phyloP scores from a whole-genome alignment of 1,140 invertebrate genomes.

The Eriosoma lanigerum region DNA sequence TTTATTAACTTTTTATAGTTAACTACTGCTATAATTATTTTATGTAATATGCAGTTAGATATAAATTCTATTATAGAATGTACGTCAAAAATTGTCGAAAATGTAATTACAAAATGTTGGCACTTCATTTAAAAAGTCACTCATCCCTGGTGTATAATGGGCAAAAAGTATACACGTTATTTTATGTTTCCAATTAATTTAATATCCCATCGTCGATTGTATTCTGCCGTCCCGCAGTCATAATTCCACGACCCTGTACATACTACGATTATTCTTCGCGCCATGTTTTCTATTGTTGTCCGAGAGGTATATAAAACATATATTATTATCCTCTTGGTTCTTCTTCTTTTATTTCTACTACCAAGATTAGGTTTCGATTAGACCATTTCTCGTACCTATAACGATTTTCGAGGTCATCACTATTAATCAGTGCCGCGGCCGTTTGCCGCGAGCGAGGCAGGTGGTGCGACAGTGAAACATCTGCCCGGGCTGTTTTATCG shows the following conservation, averaged over 20 bases:
- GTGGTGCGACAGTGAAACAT: constrained; percentile 35
- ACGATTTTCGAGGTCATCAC: constrained; percentile 47
- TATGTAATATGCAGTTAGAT: no score
- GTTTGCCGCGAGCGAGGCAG: constrained; percentile 23
- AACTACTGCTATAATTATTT: no score
- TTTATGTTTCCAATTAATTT: neutral
- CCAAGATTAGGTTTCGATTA: constrained; percentile 43
- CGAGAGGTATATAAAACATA: neutral
- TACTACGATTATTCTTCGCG: no score
- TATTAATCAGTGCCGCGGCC: constrained; percentile 43
- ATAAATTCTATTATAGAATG: no score
- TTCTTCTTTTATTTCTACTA: neutral
- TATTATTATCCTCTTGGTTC: neutral
- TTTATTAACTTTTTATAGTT: no score
- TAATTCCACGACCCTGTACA: no score
- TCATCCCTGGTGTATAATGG: no score
- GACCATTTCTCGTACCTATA: constrained; percentile 15
- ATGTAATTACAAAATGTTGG: no score
- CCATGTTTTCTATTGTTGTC: neutral
- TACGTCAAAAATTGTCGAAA: no score
- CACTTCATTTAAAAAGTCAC: no score
- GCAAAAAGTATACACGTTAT: neutral
- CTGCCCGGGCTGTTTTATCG: constrained; percentile 35
- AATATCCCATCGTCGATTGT: neutral
- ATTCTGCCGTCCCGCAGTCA: no score